Conservation (phyloP, 2,113 vertebrate genomes). For the Mandrillus leucophaeus region DNA sequence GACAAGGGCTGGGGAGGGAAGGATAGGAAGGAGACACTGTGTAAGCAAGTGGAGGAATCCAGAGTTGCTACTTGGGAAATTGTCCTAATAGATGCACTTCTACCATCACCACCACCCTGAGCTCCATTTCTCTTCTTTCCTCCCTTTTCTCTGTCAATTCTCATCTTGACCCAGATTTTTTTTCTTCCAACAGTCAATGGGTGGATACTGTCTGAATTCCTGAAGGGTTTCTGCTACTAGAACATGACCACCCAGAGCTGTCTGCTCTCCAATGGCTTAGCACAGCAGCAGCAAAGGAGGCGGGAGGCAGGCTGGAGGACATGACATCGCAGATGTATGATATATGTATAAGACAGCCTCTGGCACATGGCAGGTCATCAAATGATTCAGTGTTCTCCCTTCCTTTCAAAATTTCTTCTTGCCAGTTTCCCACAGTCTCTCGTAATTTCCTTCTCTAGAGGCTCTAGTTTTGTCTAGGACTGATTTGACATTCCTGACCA, state of each 20-base stretch:
- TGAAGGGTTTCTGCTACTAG: slow-evolving; percentile 49
- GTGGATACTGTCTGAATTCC: slow-evolving; percentile 65
- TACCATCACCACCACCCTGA: not conserved
- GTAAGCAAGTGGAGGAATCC: not conserved
- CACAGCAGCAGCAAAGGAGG: not conserved
- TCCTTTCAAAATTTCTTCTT: not conserved
- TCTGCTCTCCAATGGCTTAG: not conserved
- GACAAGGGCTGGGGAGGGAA: not conserved
- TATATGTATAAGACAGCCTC: not conserved
- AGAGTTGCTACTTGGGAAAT: not conserved
- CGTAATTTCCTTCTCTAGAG: not conserved
- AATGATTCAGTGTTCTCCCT: not conserved
- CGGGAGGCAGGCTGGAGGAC: not conserved
- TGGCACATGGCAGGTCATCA: not conserved
- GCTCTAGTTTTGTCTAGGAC: not conserved
- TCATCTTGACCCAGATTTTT: not conserved
- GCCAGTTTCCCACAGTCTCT: not conserved
- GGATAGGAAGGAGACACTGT: too few relatives aligned
- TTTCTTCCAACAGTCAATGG: slow-evolving; percentile 17
- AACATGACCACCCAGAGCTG: slow-evolving; percentile 31
- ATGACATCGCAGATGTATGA: not conserved
- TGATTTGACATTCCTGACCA: not conserved
- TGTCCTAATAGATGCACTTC: not conserved
- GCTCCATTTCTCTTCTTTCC: not conserved
- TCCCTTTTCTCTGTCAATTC: not conserved